Conservation (phyloP, 2,797 vertebrate species). For the Liasis olivaceus region DNA sequence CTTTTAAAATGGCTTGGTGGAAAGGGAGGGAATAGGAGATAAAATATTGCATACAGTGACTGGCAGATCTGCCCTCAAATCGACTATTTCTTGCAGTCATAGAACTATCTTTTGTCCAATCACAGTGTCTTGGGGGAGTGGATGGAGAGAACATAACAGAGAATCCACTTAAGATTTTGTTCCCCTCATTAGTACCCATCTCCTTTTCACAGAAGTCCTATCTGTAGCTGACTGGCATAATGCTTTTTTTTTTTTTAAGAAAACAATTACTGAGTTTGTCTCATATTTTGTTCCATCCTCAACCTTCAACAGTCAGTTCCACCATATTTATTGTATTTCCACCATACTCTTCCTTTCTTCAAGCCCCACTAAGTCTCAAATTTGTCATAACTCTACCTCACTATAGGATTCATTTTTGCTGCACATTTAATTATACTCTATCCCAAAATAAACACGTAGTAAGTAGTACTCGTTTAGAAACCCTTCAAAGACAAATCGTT, state of each 20-base stretch:
- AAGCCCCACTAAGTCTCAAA: background rate
- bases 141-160: background rate
- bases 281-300: background rate
- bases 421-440: background rate
- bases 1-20: background rate
- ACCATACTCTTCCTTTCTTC: background rate
- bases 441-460: background rate
- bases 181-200: background rate
- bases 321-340: background rate
- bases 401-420: background rate
- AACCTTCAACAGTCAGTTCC: background rate
- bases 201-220: background rate
- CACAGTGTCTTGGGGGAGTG: background rate
- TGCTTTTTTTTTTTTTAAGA: background rate
- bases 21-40: background rate
- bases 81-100: background rate
- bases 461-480: background rate
- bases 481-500: background rate
- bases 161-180: background rate
- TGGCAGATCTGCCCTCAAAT: background rate
- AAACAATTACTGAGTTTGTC: background rate
- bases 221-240: background rate
- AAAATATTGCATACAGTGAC: background rate
- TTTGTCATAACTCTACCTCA: background rate
- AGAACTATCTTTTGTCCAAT: background rate